Base-by-base conservation (phyloP, 2,797 vertebrate species). In the Acanthornis magna region DNA sequence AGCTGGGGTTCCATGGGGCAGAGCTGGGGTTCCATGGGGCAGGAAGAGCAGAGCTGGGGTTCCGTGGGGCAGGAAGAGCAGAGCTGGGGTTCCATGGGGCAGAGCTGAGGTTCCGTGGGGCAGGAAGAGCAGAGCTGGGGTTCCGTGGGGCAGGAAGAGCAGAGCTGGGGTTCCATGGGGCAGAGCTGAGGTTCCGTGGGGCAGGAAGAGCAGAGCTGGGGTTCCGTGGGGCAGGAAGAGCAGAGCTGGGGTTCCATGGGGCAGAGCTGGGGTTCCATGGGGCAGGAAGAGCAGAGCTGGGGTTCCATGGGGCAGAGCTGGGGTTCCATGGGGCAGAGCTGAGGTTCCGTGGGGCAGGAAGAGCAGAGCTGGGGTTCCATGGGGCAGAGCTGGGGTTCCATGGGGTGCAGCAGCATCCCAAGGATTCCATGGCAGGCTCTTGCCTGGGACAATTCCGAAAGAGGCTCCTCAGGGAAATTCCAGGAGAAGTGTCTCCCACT, bases 381-480 rank as follows among this genome's bases (percentile, higher is more conserved):
- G 40, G 40, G 40, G 40, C 40, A 42, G 40, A 36, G 36, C 36
- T 42, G 54, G 38, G 11, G 19, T 29, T 23, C 2, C 27, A 6
- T 23, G 0, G 1, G 22, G 4, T 42, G 7, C 8, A 32, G 45
- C 25, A 30, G 50, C 9, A 1, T 20, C 30, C 62, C 1, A 1
- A 22, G 21, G 47, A 15, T 38, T 85, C 48, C 7, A 2, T 4
- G 54, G 48, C 32, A 16, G 23, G 4, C 29, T 67, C 38, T 40
- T 57, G 20, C n/a, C 18, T 36, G 40, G 77, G 30, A 42, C 21
- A 30, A 2, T 57, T 38, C 32, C 58, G 5, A 3, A 43, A 13
- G 55, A 42, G 11, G 23, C 19, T 10, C 19, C 5, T 58, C 15
- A 2, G 14, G 30, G 55, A 72, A 54, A 18, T 4, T 77, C 9